phyloP scores from a whole-genome alignment of 2,888 invertebrate genomes.

The Tortrix viridana region DNA sequence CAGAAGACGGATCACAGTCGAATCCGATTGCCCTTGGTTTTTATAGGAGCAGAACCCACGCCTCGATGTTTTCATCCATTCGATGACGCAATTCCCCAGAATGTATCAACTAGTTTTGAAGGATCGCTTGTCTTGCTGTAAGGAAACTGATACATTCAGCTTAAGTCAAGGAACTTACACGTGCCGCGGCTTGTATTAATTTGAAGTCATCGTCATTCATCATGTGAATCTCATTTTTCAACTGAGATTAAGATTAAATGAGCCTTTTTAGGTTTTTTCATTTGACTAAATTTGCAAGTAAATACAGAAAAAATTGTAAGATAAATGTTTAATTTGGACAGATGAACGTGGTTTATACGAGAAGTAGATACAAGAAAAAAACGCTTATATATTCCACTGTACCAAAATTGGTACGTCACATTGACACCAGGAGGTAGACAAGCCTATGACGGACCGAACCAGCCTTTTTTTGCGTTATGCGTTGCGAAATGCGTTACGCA shows the following conservation, averaged over 20 bases:
- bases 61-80: slow-evolving; percentile 56
- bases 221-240: neutral
- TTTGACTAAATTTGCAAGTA: neutral
- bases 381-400: too few species aligned
- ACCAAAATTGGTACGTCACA: too few species aligned
- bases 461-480: too few species aligned
- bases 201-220: slow-evolving; percentile 11
- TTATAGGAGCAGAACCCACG: slow-evolving; percentile 71
- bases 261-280: neutral
- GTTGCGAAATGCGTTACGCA: too few species aligned
- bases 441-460: too few species aligned
- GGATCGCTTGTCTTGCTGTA: slow-evolving; percentile 56
- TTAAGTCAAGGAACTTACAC: slow-evolving; percentile 1
- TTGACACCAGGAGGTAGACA: too few species aligned
- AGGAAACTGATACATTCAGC: slow-evolving; percentile 41
- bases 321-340: neutral
- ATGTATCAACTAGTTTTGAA: slow-evolving; percentile 61
- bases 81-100: slow-evolving; percentile 62
- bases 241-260: neutral
- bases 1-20: slow-evolving; percentile 48
- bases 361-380: too few species aligned
- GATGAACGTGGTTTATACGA: too few species aligned
- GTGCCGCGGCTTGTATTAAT: slow-evolving; percentile 6
- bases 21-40: slow-evolving; percentile 64
- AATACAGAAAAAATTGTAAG: neutral